Base-by-base conservation (phyloP, 2,797 vertebrate species). In the Brotogeris chrysoptera region DNA sequence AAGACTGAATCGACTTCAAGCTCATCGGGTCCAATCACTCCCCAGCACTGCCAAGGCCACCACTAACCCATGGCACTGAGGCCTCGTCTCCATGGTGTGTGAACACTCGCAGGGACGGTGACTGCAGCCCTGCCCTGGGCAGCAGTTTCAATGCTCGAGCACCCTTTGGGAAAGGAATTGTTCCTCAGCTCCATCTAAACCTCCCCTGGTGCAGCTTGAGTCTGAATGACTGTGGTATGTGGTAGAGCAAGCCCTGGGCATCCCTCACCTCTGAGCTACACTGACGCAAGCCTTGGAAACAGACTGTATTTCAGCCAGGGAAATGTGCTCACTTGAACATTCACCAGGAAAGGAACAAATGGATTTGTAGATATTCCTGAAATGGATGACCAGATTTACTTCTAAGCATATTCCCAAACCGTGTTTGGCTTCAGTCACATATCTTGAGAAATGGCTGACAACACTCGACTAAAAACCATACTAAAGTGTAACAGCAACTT, bases 261-360 rank as follows among this genome's bases (percentile, higher is more conserved):
- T 1, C 1, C 6, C 49, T 10, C 11, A 7, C 38, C 43, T 32
- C 30, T 4, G 34, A 41, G 59, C 9, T 27, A 3, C 13, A 1
- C 32, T 4, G 3, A 8, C 1, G 6, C 2, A 1, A 49, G 47
- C 43, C n/a, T 20, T 23, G 57, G 59, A 18, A 36, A 17, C 30
- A 18, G 47, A 38, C 7, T 3, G 5, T 11, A 5, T 16, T 32
- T 47, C 25, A 14, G 50, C 25, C 30, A 4, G 11, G 25, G 32
- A n/a, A 63, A 30, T 3, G 5, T 0, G 3, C 6, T n/a, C 13
- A 11, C 32, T n/a, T 30, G 39, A 59, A 25, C 17, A 38, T 13
- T 28, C 71, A 52, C 0, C 2, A 44, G 46, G 34, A n/a, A 63
- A 24, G 9, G 27, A 46, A 43, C 24, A 34, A 27, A 20, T 25